Percentiles rank a stretch among this genome's conserved stretches.
phyloP scores from a whole-genome alignment of 92 coral and sea anemone genomes.

The Zoanthus sansibaricus region DNA sequence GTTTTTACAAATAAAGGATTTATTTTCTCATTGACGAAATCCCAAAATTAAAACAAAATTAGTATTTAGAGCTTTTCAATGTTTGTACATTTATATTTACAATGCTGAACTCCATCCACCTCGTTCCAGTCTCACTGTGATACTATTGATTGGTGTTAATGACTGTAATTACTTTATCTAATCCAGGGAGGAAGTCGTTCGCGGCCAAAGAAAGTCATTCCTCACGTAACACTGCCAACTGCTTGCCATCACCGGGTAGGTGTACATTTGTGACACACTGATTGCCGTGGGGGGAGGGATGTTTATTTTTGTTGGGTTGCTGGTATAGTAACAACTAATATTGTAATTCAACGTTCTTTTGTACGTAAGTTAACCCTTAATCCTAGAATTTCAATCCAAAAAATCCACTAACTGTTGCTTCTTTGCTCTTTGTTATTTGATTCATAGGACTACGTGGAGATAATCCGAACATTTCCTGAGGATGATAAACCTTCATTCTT shows the following conservation, averaged over 20 bases:
- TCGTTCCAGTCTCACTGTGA: not conserved
- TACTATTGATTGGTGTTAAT: not conserved
- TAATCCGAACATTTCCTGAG: conserved; percentile 91
- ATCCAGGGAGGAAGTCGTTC: conserved; percentile 87
- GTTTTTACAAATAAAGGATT: not conserved
- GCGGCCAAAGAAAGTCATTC: conserved; percentile 92
- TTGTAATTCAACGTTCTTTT: too few relatives aligned
- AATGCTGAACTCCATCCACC: too few relatives aligned
- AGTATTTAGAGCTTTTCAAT: too few relatives aligned
- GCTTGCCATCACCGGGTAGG: conserved; percentile 95
- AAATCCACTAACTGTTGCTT: too few relatives aligned
- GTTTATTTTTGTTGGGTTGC: too few relatives aligned
- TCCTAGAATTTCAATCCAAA: too few relatives aligned
- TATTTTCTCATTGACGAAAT: too few relatives aligned
- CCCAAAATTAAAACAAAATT: too few relatives aligned
- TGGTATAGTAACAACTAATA: too few relatives aligned
- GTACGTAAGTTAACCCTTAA: too few relatives aligned
- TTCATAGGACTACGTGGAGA: conserved; percentile 86
- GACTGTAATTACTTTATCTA: not conserved
- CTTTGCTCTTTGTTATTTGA: not conserved
- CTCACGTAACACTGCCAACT: conserved; percentile 95
- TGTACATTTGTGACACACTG: not conserved
- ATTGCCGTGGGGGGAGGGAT: not conserved
- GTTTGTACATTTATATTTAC: too few relatives aligned
- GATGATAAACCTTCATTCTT: conserved; percentile 98